Base-by-base conservation (phyloP, 2,113 vertebrate genomes). In the Oryzias woworae region DNA sequence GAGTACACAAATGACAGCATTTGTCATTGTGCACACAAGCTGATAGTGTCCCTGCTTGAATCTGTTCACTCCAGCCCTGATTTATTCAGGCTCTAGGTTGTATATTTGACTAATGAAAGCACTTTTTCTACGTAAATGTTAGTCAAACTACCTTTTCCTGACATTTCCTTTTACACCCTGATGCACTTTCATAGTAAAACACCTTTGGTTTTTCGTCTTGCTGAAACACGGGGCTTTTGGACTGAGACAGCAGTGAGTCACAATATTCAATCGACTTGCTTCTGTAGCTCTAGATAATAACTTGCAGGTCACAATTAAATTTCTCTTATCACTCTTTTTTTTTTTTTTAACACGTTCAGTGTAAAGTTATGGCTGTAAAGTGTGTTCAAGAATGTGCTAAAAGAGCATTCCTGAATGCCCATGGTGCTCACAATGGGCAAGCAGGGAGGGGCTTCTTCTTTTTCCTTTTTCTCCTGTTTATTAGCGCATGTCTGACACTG, bases 61-160 rank as follows among this genome's bases (percentile, higher is more conserved):
- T 20, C 20, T 26, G 17, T 46, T 78, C 46, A 49, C 26, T 62
- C 58, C 8, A 36, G 5, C 55, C 46, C 24, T 81, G 67, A 70
- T 75, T 80, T 65, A 73, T 76, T 54, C 46, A 59, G 22, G 31
- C 44, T 15, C 54, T 16, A 13, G 18, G 7, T 28, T 8, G 42
- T 50, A 46, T 23, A 18, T 62, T 56, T 57, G 20, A 66, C 61
- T 71, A 76, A 77, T 78, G 73, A 69, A 73, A 68, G 47, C 14
- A 4, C 28, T 41, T 42, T 56, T 51, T 54, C 61, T 20, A 7
- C 42, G 55, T 52, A 53, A 43, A 20, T 49, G 41, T 66, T 65
- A 64, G 69, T 77, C 73, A 63, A 53, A 57, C 43, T 12, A 36
- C 8, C 10, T 12, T 36, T 36, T 36, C 12, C 36, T 36, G 10